phyloP scores from a whole-genome alignment of 2,888 invertebrate species.

The Trissoscelio sp. region DNA sequence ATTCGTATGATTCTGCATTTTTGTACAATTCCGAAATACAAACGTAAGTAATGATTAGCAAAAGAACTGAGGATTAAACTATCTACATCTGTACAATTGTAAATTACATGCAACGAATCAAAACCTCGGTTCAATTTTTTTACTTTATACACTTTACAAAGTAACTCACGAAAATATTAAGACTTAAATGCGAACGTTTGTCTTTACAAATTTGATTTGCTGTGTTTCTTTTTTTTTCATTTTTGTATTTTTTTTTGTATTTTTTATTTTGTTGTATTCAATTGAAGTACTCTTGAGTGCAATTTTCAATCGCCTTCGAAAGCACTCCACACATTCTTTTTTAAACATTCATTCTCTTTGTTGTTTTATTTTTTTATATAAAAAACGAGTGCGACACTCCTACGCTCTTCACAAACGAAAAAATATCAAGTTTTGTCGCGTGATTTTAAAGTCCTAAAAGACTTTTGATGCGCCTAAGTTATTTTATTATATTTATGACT shows the following conservation, averaged over 20 bases:
- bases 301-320: slow-evolving; percentile 26
- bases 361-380: slow-evolving; percentile 38
- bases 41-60: slow-evolving; percentile 51
- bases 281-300: slow-evolving; percentile 17
- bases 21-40: slow-evolving; percentile 54
- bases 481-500: slow-evolving; percentile 37
- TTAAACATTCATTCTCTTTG: slow-evolving; percentile 29
- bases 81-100: slow-evolving; percentile 62
- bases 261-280: slow-evolving; percentile 4
- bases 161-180: slow-evolving; percentile 51
- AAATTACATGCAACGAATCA: slow-evolving; percentile 60
- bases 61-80: slow-evolving; percentile 53
- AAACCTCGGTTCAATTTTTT: slow-evolving; percentile 43
- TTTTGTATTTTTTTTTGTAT: slow-evolving; percentile 14
- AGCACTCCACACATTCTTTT: slow-evolving; percentile 25
- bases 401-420: slow-evolving; percentile 48
- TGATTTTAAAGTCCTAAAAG: slow-evolving; percentile 43
- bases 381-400: slow-evolving; percentile 40
- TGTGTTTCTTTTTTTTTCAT: slow-evolving; percentile 9
- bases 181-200: slow-evolving; percentile 47
- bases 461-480: slow-evolving; percentile 39
- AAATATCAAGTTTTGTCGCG: slow-evolving; percentile 43
- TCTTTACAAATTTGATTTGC: slow-evolving; percentile 58
- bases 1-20: slow-evolving; percentile 56
- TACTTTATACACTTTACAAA: slow-evolving; percentile 63